Evolutionary conservation across 2,797 vertebrate genomes (phyloP), one percentile per base, ranked within the genome.

Genomic region (Tokudaia muenninki): DNA sequence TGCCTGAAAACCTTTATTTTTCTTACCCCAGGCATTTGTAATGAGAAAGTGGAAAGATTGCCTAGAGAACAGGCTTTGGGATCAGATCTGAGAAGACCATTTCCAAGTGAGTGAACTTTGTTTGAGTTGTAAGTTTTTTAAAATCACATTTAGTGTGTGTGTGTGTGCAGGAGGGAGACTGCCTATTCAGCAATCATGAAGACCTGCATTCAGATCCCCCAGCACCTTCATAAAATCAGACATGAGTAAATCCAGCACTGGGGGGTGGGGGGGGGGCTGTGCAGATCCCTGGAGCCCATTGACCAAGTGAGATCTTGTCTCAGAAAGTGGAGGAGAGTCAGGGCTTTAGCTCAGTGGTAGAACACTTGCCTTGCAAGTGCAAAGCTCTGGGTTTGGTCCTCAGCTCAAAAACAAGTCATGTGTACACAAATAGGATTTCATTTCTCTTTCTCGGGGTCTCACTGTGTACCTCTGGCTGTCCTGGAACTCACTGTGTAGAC

Each of bases 1-100:
- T 91, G n/a, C 57, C 87, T 92, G 77, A 87, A 95, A 94, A 63
- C 52, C 59, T 57, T 24, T 70, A 82, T 37, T 74, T 77, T 90
- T 90, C 61, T 94, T 82, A 59, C 19, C 47, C 78, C 22, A 3
- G 24, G 34, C 90, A 83, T 78, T 79, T 72, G 50, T 80, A 80
- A 65, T 44, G 41, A 75, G n/a, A 11, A 19, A 21, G 8, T 61
- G 4, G 31, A 41, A 92, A 59, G 37, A 22, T 80, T 80, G 65
- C 83, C 79, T 44, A 89, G 16, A 77, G 1, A 41, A 47, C 2
- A 77, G 65, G n/a, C 41, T 63, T 93, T 9, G 12, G 78, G 52
- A 1, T 79, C 29, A 11, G 47, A 34, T 55, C 50, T 79, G 17
- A 31, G 77, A 52, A 55, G 31, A 52, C 47, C 44, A 31, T 79